Evolutionary conservation across 2,113 vertebrate genomes (phyloP).

Genomic region (Synodontis membranacea): DNA sequence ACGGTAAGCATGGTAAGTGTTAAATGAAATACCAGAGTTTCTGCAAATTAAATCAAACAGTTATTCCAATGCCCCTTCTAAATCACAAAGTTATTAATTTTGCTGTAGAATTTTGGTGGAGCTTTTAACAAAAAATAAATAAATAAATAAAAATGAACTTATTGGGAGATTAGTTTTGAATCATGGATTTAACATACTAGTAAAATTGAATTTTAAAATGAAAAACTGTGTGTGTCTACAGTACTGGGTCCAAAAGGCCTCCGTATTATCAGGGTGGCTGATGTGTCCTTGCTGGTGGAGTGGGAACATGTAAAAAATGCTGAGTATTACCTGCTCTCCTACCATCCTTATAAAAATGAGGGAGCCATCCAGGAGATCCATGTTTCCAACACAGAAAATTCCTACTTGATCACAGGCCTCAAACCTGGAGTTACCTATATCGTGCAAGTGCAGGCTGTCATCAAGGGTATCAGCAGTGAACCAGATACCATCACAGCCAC

Average conservation of each 20-base stretch:
- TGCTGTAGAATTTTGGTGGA: background rate
- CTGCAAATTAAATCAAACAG: background rate
- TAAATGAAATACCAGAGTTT: background rate
- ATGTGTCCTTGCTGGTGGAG: slow-evolving; percentile 77
- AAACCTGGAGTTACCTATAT: slow-evolving; percentile 76
- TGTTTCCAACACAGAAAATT: slow-evolving; percentile 75
- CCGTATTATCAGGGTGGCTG: slow-evolving; percentile 74
- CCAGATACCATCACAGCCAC: slow-evolving; percentile 75
- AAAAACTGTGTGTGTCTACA: slow-evolving; percentile 50
- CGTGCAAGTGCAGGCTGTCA: slow-evolving; percentile 73
- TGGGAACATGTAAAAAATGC: slow-evolving; percentile 77
- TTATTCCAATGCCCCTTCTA: background rate
- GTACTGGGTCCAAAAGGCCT: slow-evolving; percentile 77
- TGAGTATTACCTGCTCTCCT: slow-evolving; percentile 81
- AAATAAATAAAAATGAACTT: background rate
- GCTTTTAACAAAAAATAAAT: background rate
- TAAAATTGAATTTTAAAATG: background rate
- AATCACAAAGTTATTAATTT: background rate
- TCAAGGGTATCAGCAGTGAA: slow-evolving; percentile 75
- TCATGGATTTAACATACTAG: background rate
- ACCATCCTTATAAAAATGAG: slow-evolving; percentile 73
- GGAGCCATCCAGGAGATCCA: slow-evolving; percentile 62
- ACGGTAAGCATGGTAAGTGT: background rate
- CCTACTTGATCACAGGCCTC: slow-evolving; percentile 75
- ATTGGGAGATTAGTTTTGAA: background rate